Evolutionary conservation across 2,888 invertebrate species (phyloP).

Genomic region (Steinernema carpocapsae): DNA sequence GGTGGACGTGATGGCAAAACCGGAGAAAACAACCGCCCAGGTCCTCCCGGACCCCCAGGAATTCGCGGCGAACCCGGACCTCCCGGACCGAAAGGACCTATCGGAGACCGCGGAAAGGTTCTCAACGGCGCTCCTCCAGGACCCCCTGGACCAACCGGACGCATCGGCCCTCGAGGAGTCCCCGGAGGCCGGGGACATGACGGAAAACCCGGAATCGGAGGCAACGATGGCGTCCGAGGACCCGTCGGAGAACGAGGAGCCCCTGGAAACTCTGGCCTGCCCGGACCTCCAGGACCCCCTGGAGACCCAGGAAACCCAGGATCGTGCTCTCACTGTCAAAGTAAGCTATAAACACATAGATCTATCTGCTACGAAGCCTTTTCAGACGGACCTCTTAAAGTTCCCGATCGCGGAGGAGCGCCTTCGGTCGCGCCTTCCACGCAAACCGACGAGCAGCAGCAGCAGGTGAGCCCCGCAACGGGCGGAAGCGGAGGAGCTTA

Average conservation of each 20-base stretch:
- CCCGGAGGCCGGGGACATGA: conserved; percentile 57
- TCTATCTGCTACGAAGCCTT: background rate
- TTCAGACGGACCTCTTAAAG: conserved; percentile 15
- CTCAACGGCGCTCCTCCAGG: conserved; percentile 62
- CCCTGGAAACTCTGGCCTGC: conserved; percentile 60
- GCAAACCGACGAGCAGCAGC: background rate
- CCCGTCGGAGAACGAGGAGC: conserved; percentile 57
- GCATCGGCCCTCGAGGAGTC: conserved; percentile 56
- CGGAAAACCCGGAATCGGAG: conserved; percentile 55
- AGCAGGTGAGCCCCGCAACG: background rate
- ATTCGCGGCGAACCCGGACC: conserved; percentile 59
- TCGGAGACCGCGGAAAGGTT: conserved; percentile 51
- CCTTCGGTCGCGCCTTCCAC: background rate
- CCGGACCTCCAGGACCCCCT: conserved; percentile 56
- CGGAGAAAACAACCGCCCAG: conserved; percentile 64
- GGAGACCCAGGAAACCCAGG: conserved; percentile 32
- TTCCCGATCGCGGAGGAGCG: conserved; percentile 20
- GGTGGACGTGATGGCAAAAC: conserved; percentile 49
- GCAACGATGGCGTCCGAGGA: conserved; percentile 58
- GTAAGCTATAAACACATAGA: background rate
- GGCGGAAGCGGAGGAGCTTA: background rate
- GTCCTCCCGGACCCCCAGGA: conserved; percentile 66
- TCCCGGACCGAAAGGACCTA: conserved; percentile 57
- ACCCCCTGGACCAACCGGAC: conserved; percentile 58
- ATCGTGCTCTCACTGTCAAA: conserved; percentile 25